Evolutionary conservation across 2,113 vertebrate genomes (phyloP).

Genomic region (Theristicus caerulescens): DNA sequence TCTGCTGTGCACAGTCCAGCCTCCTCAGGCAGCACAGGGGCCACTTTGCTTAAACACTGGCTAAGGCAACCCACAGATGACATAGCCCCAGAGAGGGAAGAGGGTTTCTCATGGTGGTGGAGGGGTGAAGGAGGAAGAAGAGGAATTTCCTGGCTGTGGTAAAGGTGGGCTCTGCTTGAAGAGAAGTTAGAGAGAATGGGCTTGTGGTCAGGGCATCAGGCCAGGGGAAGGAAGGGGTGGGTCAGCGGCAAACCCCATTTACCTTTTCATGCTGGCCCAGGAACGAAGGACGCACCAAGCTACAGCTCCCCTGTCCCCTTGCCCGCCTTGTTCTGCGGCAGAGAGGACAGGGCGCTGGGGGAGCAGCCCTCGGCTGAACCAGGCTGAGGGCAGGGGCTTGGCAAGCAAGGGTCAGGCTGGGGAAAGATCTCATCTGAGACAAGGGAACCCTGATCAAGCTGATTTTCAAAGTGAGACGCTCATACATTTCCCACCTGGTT

Average conservation of each 20-base stretch:
- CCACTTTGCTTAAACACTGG: neutral
- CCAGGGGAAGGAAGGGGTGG: neutral
- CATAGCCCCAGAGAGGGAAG: neutral
- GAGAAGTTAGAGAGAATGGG: neutral
- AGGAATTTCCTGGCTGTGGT: neutral
- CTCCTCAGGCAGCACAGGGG: neutral
- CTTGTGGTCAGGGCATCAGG: neutral
- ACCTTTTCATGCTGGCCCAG: neutral
- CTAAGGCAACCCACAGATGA: neutral
- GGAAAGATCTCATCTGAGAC: neutral
- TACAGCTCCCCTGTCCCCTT: neutral
- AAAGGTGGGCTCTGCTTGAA: neutral
- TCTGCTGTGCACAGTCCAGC: neutral
- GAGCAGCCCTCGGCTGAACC: neutral
- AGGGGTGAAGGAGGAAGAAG: neutral
- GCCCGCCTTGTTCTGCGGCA: neutral
- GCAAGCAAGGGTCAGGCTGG: neutral
- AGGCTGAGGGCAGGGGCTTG: neutral
- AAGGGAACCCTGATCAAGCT: neutral
- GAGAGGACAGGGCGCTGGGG: neutral
- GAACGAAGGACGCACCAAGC: neutral
- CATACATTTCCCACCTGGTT: conserved; percentile 13
- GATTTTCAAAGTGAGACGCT: neutral
- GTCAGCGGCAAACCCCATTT: neutral
- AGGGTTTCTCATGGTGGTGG: neutral